phyloP scores from a whole-genome alignment of 1,140 invertebrate genomes.

The Brachionus plicatilis region DNA sequence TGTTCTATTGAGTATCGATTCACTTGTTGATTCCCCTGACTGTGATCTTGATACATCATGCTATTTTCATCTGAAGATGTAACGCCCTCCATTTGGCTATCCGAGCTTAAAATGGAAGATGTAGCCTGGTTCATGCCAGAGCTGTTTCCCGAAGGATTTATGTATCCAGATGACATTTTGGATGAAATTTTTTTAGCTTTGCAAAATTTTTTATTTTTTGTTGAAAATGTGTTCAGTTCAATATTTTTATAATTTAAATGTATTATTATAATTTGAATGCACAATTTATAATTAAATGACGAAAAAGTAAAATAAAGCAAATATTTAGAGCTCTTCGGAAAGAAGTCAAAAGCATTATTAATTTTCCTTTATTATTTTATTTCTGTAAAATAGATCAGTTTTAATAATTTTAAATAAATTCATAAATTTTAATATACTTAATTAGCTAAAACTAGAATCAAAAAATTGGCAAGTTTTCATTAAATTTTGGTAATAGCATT shows the following conservation, averaged over 20 bases:
- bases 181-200: background rate
- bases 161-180: slow-evolving; percentile 22
- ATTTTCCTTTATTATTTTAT: too few species aligned
- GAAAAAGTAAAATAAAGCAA: background rate
- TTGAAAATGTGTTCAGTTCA: background rate
- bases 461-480: too few species aligned
- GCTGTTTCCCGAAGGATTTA: background rate
- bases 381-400: too few species aligned
- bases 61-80: background rate
- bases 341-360: background rate
- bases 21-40: background rate
- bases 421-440: too few species aligned
- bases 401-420: too few species aligned
- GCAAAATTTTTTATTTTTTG: background rate
- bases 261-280: background rate
- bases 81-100: slow-evolving; percentile 14
- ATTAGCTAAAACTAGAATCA: too few species aligned
- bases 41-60: background rate
- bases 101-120: background rate
- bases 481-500: too few species aligned
- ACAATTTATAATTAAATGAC: background rate
- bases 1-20: slow-evolving; percentile 37
- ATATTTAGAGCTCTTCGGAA: background rate
- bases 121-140: background rate
- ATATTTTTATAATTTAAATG: background rate